Conservation (phyloP, 2,888 invertebrate species). For the Carpatolechia fugitivella region DNA sequence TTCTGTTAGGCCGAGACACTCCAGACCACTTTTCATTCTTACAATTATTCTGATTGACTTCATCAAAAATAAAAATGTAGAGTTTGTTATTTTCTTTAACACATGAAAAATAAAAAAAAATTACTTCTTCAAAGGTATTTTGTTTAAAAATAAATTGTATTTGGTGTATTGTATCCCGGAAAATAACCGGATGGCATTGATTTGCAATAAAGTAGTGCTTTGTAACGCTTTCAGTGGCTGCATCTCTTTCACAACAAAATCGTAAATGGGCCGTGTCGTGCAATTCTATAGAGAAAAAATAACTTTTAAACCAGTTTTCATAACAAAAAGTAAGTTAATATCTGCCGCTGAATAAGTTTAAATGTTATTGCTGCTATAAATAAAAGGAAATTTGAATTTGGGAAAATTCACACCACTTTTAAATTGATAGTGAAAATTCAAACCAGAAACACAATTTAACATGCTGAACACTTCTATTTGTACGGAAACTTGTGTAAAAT, state of each 20-base stretch:
- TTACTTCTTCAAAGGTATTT: conserved; percentile 32
- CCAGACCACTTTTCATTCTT: too few species aligned
- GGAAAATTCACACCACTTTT: background rate
- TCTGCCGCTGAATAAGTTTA: background rate
- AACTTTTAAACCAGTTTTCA: background rate
- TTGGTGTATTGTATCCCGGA: conserved; percentile 54
- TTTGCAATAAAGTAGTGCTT: conserved; percentile 64
- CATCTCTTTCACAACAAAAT: conserved; percentile 43
- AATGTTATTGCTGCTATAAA: background rate
- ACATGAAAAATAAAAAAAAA: too few species aligned
- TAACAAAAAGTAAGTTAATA: background rate
- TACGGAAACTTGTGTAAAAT: background rate
- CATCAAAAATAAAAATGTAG: too few species aligned
- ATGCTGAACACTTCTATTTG: background rate
- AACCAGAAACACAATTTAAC: background rate
- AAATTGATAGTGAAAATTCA: background rate
- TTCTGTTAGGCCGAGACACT: too few species aligned
- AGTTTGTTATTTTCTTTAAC: too few species aligned
- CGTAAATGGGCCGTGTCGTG: conserved; percentile 18
- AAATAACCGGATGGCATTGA: conserved; percentile 58
- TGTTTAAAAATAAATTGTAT: conserved; percentile 49
- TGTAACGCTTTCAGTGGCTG: conserved; percentile 58
- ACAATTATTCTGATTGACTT: too few species aligned
- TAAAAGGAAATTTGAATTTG: conserved; percentile 1
- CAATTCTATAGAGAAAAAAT: conserved; percentile 11